Conservation (phyloP, 2,888 invertebrate genomes). For the Cataglyphis albicans region DNA sequence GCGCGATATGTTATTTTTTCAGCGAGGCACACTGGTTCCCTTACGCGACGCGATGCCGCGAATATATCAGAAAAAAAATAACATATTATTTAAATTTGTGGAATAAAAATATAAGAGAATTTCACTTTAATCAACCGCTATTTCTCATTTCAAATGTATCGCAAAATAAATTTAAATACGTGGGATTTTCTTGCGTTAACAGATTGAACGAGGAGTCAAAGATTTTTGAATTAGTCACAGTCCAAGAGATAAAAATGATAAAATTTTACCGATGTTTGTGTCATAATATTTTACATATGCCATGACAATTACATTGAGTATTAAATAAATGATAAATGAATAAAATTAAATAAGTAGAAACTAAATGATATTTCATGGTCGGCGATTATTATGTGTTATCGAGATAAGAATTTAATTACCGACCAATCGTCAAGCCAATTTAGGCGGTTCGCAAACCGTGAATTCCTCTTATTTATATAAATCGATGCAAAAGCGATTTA, state of each 20-base stretch:
- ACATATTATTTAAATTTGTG: conserved; percentile 4
- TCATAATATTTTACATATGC: background rate
- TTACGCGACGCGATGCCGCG: conserved; percentile 20
- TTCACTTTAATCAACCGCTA: background rate
- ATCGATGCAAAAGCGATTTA: background rate
- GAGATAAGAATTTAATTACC: conserved; percentile 50
- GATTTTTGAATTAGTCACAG: background rate
- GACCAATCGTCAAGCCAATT: conserved; percentile 70
- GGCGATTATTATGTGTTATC: conserved; percentile 53
- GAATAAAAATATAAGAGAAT: background rate
- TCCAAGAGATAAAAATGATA: background rate
- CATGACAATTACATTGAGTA: conserved; percentile 51
- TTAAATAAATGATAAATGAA: conserved; percentile 72
- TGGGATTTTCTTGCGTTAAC: background rate
- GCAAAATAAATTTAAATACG: conserved; percentile 2
- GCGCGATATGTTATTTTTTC: conserved; percentile 51
- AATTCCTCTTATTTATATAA: background rate
- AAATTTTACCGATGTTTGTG: background rate
- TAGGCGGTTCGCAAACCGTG: background rate
- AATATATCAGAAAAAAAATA: background rate
- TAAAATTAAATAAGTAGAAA: conserved; percentile 56
- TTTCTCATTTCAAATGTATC: background rate
- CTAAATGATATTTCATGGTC: conserved; percentile 67
- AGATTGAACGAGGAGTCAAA: background rate
- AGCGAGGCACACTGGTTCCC: conserved; percentile 71